Evolutionary conservation across 2,888 invertebrate genomes (phyloP), one percentile per base, ranked within the genome.

Genomic region (Ormyrus nitidulus): DNA sequence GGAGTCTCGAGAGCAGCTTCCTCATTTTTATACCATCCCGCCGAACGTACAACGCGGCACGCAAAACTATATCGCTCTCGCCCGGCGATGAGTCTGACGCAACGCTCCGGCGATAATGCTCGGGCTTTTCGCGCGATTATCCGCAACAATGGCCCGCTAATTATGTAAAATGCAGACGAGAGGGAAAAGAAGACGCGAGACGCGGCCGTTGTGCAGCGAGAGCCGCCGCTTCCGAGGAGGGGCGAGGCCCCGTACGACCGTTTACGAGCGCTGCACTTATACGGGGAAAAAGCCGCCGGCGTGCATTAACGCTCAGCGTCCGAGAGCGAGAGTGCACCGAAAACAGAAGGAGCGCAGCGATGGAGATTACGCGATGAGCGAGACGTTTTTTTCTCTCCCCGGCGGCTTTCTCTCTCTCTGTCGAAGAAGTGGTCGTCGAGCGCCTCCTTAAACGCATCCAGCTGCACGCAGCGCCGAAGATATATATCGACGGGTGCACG

Each of bases 111-210:
- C 51, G 65, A 13, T 65, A 13, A 69, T 13, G 56, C 69, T 34
- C 34, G 34, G 7, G 68, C 68, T 56, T 61, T 58, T 61, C 69
- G 69, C 46, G 70, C 73, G 53, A 70, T 74, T 81, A 74, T 70
- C 59, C 48, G 19, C 59, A 77, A 74, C 77, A 81, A 81, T 81
- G 54, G 65, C 48, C 13, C 54, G 54, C 77, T 73, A 80, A 80
- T 80, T 77, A 80, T 58, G 71, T 54, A 66, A 69, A 70, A 53
- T 56, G 13, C n/a, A 34, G 6, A 13, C 46, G 51, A 48, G 34
- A 46, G 2, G 54, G n/a, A 46, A 8, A 11, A 8, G 46, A 11
- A 11, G 19, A 19, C 58, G 34, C 34, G 58, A 70, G 71, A 6
- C 6, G 53, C 56, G 61, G 71, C 19, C 5, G 19, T 61, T 13